A percentile compares a stretch with the other conserved stretches of the same genome.
Evolutionary conservation across 2,888 invertebrate genomes (phyloP).

Genomic region (Theodoxus fluviatilis): DNA sequence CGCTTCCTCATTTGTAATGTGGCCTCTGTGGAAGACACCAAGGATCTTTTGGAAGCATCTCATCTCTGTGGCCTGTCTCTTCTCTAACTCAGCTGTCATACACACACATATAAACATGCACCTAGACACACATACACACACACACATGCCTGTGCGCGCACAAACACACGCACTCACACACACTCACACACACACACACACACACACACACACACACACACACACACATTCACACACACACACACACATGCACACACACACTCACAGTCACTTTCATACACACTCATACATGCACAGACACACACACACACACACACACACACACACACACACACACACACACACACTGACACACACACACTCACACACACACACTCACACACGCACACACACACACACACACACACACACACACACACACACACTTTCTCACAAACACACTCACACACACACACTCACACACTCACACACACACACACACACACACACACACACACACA

Average conservation of each 20-base stretch:
- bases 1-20: no score
- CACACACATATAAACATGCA: not conserved
- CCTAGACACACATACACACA: not conserved
- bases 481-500: not conserved
- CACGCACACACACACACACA: not conserved
- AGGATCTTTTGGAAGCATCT: no score
- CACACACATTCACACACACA: not conserved
- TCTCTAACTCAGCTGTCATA: no score
- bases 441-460: not conserved
- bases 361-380: constrained; percentile 4
- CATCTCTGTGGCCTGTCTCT: no score
- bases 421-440: not conserved
- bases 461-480: not conserved
- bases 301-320: not conserved
- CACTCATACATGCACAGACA: not conserved
- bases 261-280: not conserved
- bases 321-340: not conserved
- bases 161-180: not conserved
- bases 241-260: not conserved
- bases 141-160: not conserved
- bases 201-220: not conserved
- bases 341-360: not conserved
- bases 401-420: not conserved
- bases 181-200: not conserved
- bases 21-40: no score